Evolutionary conservation across 2,113 vertebrate genomes (phyloP).

Genomic region (Phalacrocorax pelagicus): DNA sequence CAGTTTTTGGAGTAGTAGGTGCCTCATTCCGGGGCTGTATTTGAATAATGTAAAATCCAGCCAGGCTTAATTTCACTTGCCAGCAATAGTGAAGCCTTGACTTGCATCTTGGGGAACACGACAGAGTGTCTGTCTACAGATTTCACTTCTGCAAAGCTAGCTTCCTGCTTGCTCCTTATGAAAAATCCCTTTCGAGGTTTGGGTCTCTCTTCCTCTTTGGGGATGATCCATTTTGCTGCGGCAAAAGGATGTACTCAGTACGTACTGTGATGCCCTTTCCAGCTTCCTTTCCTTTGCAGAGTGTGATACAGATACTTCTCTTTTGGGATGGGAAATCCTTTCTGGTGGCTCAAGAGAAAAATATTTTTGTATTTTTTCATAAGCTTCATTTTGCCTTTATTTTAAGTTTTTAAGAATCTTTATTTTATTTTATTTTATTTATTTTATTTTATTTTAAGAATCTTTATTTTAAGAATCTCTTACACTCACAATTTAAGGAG

Average conservation of each 20-base stretch:
- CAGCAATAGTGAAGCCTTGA: background rate
- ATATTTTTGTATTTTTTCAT: background rate
- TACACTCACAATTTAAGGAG: background rate
- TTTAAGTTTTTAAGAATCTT: too few relatives aligned
- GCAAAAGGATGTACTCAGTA: background rate
- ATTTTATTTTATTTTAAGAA: too few relatives aligned
- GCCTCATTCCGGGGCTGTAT: background rate
- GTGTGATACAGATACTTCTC: background rate
- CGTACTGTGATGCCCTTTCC: background rate
- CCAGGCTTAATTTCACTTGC: background rate
- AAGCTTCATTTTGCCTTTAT: background rate
- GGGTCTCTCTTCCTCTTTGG: background rate
- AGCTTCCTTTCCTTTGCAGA: background rate
- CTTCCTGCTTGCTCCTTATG: background rate
- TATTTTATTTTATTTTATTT: too few relatives aligned
- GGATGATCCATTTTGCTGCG: background rate
- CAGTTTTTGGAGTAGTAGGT: background rate
- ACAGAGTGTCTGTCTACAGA: background rate
- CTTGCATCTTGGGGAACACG: accelerated
- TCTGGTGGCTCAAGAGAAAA: background rate
- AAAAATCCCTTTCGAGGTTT: background rate
- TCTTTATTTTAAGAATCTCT: background rate
- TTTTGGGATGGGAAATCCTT: background rate
- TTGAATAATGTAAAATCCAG: background rate
- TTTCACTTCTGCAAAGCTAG: background rate